phyloP scores from a whole-genome alignment of 2,797 vertebrate genomes.

The Euphonia xanthogaster region DNA sequence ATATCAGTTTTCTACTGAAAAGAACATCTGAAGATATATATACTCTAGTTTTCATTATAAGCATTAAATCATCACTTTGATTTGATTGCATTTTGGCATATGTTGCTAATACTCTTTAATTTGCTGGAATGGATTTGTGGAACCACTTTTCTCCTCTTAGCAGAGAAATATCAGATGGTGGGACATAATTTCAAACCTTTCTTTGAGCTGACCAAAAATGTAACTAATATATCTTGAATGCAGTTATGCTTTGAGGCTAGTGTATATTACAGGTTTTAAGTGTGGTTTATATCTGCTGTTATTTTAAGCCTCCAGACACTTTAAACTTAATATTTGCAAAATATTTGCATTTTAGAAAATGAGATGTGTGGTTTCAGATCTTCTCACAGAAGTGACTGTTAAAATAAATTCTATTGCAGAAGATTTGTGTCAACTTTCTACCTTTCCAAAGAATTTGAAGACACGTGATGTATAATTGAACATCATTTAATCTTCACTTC shows the following conservation, averaged over 20 bases:
- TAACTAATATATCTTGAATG: neutral
- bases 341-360: neutral
- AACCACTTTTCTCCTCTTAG: neutral
- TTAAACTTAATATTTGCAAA: neutral
- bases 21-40: neutral
- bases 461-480: accelerated
- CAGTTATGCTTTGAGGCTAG: neutral
- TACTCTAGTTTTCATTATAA: neutral
- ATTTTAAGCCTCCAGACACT: neutral
- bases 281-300: neutral
- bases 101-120: neutral
- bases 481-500: neutral
- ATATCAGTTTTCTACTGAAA: neutral
- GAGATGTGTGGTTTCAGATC: neutral
- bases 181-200: neutral
- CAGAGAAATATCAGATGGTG: neutral
- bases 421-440: neutral
- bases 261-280: neutral
- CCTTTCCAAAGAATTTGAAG: neutral
- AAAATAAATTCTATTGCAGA: neutral
- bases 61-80: neutral
- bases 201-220: neutral
- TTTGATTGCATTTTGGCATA: neutral
- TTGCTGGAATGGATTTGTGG: neutral
- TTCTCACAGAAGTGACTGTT: neutral